These are phyloP conservation scores for Argyresthia albistria DNA, from an alignment of 2,888 invertebrate genomes.

Conservation along the genomic window DNA sequence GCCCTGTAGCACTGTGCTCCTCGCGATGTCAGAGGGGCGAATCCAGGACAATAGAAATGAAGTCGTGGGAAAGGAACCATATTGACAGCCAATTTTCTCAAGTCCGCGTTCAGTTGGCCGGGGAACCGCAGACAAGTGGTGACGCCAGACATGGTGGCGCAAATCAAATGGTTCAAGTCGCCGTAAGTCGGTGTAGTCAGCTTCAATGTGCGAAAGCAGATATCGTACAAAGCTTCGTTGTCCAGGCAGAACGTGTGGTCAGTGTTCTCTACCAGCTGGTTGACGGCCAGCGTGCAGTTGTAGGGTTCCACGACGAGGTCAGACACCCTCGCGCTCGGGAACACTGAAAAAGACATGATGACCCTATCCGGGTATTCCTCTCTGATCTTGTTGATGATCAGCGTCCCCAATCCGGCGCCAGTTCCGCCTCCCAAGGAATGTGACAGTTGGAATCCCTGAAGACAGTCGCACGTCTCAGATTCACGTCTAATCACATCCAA, in stretches of 20 bases:
- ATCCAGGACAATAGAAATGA: conserved; percentile 84
- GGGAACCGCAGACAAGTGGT: conserved; percentile 67
- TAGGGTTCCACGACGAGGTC: conserved; percentile 78
- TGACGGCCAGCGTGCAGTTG: conserved; percentile 72
- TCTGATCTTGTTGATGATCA: conserved; percentile 80
- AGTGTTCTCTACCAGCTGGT: conserved; percentile 72
- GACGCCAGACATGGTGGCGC: conserved; percentile 75
- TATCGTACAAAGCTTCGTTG: conserved; percentile 75
- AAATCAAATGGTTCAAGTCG: conserved; percentile 70
- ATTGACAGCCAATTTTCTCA: conserved; percentile 5
- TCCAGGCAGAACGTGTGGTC: conserved; percentile 73
- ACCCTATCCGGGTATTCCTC: conserved; percentile 86
- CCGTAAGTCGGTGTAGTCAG: conserved; percentile 59
- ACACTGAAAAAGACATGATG: conserved; percentile 80
- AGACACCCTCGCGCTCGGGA: conserved; percentile 76
- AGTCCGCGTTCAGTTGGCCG: conserved; percentile 6
- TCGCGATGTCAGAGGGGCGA: conserved; percentile 80
- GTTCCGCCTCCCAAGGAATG: conserved; percentile 85
- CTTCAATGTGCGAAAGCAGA: conserved; percentile 76
- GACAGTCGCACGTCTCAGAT: conserved; percentile 79
- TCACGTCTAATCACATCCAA: conserved; percentile 70
- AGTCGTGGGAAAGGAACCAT: conserved; percentile 80
- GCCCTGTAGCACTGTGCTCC: conserved; percentile 85
- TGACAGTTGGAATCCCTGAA: conserved; percentile 80
- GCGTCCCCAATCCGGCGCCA: conserved; percentile 82